Conservation (phyloP, 2,888 invertebrate genomes). For the Sarcophaga rosellei region DNA sequence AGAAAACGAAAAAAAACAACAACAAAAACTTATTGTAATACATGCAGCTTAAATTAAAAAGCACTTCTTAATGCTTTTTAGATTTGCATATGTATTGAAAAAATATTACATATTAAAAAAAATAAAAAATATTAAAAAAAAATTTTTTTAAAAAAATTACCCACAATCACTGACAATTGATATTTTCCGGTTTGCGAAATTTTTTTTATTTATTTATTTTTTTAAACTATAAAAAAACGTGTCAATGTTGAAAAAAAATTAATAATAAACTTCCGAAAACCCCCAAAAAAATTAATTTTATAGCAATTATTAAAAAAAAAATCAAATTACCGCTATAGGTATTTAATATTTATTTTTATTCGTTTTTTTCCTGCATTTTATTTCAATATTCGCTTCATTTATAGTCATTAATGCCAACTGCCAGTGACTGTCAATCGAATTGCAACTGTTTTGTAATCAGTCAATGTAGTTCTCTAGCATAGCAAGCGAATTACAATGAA, state of each 20-base stretch:
- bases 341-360: too few species aligned
- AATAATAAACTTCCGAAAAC: slow-evolving; percentile 18
- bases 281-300: slow-evolving; percentile 34
- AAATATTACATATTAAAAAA: slow-evolving; percentile 4
- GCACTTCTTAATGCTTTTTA: slow-evolving; percentile 50
- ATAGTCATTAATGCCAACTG: not conserved
- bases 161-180: slow-evolving; percentile 59
- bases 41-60: slow-evolving; percentile 60
- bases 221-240: slow-evolving; percentile 34
- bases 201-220: slow-evolving; percentile 11
- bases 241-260: slow-evolving; percentile 42
- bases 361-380: not conserved
- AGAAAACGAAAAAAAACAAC: slow-evolving; percentile 52
- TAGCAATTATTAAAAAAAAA: slow-evolving; percentile 15
- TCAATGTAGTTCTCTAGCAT: not conserved
- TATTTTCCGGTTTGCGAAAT: slow-evolving; percentile 61
- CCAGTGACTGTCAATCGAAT: not conserved
- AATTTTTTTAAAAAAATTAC: slow-evolving; percentile 3
- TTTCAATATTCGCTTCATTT: not conserved
- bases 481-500: not conserved
- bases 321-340: not conserved
- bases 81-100: slow-evolving; percentile 46
- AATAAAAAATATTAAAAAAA: slow-evolving; percentile 12
- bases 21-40: slow-evolving; percentile 11
- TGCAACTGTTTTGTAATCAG: not conserved